Conservation (phyloP, 2,888 invertebrate species). For the Pristionchus mayeri region DNA sequence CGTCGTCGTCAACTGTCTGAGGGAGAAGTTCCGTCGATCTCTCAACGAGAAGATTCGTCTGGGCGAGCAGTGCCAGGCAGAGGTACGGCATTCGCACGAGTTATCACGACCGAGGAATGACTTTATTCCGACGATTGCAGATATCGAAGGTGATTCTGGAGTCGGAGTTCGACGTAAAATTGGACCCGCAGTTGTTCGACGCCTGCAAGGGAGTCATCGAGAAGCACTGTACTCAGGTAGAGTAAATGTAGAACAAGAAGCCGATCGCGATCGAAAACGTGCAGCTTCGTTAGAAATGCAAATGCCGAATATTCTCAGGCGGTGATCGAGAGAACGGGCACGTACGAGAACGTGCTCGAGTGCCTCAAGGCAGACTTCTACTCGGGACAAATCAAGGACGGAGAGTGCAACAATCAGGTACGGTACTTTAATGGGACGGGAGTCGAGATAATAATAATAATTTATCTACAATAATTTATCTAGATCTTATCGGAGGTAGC, state of each 20-base stretch:
- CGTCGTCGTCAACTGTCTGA: conserved; percentile 69
- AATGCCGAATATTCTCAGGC: conserved; percentile 63
- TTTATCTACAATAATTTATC: no score
- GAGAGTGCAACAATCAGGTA: conserved; percentile 82
- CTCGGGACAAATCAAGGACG: conserved; percentile 84
- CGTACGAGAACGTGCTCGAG: conserved; percentile 83
- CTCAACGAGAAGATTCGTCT: conserved; percentile 58
- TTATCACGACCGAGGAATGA: no score
- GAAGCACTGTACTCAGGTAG: conserved; percentile 40
- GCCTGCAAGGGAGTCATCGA: conserved; percentile 81
- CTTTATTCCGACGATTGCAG: no score
- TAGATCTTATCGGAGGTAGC: no score
- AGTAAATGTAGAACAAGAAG: not conserved
- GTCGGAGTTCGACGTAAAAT: conserved; percentile 87
- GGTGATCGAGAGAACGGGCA: conserved; percentile 55
- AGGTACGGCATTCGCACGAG: conserved; percentile 45
- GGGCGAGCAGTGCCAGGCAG: conserved; percentile 55
- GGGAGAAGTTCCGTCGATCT: conserved; percentile 69
- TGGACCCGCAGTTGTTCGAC: conserved; percentile 88
- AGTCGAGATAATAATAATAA: no score
- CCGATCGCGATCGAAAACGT: not conserved
- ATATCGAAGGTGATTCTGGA: conserved; percentile 71
- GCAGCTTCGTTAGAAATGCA: not conserved
- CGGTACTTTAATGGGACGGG: no score
- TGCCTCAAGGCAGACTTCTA: conserved; percentile 89